Conservation (phyloP, 2,113 vertebrate species). For the Dascyllus trimaculatus region DNA sequence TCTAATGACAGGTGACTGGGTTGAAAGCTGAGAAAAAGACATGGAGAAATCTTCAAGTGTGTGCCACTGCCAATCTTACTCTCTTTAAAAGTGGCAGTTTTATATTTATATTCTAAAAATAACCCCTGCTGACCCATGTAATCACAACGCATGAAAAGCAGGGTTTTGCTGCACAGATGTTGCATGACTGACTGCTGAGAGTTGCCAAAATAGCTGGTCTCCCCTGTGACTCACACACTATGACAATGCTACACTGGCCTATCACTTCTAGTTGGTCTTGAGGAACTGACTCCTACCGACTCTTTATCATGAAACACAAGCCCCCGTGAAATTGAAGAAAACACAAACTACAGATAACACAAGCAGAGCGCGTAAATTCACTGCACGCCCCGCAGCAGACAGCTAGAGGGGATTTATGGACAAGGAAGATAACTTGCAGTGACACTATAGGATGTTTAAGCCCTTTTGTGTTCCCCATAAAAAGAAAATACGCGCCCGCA, state of each 20-base stretch:
- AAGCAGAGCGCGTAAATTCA: conserved; percentile 53
- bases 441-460: conserved; percentile 49
- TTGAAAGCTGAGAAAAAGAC: conserved; percentile 28
- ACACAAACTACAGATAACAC: conserved; percentile 65
- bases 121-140: conserved; percentile 34
- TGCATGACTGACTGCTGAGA: not conserved
- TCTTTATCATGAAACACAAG: conserved; percentile 67
- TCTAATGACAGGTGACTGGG: not conserved
- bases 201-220: not conserved
- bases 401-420: conserved; percentile 70
- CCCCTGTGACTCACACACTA: not conserved
- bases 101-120: conserved; percentile 41
- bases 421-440: conserved; percentile 51
- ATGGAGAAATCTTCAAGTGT: conserved; percentile 1
- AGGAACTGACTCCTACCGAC: conserved; percentile 39
- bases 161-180: not conserved
- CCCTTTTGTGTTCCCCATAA: conserved; percentile 44
- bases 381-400: conserved; percentile 14
- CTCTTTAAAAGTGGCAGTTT: not conserved
- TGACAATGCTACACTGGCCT: not conserved
- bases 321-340: conserved; percentile 67
- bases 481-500: conserved; percentile 37
- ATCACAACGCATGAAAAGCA: conserved; percentile 1
- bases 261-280: conserved; percentile 37
- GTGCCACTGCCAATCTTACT: not conserved